Base-by-base conservation (phyloP, 1,140 invertebrate species). In the Coenobita brevimanus region DNA sequence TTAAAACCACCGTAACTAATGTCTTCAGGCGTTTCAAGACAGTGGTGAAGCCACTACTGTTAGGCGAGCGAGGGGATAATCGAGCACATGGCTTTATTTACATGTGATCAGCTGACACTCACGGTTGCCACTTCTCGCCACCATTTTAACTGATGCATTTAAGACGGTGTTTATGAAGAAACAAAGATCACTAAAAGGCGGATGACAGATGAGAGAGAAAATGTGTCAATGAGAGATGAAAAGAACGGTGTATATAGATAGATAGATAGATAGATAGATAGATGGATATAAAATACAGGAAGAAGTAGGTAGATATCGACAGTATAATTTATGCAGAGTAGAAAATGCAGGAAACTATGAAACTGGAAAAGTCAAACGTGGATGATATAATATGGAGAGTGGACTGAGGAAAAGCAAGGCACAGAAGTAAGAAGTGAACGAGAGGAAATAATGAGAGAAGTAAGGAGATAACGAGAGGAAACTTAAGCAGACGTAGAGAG, bases 21-120 rank as follows among this genome's bases (percentile, higher is more conserved):
- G n/a, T n/a, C n/a, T n/a, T n/a, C n/a, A n/a, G n/a, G n/a, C n/a
- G n/a, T n/a, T n/a, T n/a, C n/a, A 15, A 21, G 41, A 15, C 41
- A n/a, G n/a, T 76, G 13, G 1, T 15, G 30, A 24, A 27, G 3
- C 24, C 36, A 17, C 41, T 75, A 85, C 46, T 69, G 36, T 41
- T 41, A 71, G n/a, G n/a, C 24, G 46, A 67, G n/a, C 36, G 24
- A 27, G 0, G 13, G 75, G 17, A 41, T 24, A 1, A 24, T 46
- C 36, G 21, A 69, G 1, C 62, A 69, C 60, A 24, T 67, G 36
- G 79, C 2, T 36, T 82, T 82, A 60, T 82, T 82, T 67, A 82
- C 79, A 67, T 60, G n/a, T n/a, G 21, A 15, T n/a, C 64, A n/a
- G 0, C 30, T 27, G 33, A 24, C 15, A 15, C 13, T 17, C 21